phyloP scores from a whole-genome alignment of 1,140 invertebrate species.

The Nasonia longicornis region DNA sequence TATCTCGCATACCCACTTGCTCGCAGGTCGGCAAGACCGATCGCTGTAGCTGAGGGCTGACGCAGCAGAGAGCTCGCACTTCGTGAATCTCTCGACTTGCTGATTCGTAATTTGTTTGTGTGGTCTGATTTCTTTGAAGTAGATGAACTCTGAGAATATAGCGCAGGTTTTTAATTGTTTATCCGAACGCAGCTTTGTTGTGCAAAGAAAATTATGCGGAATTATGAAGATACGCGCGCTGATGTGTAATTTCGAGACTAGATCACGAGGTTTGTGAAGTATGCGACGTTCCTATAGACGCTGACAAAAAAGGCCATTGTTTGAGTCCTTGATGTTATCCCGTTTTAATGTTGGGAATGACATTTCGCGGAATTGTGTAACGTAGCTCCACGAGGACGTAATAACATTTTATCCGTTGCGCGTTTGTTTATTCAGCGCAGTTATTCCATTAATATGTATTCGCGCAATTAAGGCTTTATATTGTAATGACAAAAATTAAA shows the following conservation, averaged over 20 bases:
- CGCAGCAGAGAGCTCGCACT: background rate
- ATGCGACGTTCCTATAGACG: background rate
- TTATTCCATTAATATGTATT: no score
- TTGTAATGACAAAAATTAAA: no score
- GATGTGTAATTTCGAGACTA: background rate
- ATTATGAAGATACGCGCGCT: background rate
- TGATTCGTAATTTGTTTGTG: background rate
- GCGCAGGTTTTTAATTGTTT: background rate
- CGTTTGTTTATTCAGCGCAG: no score
- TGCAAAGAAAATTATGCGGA: background rate
- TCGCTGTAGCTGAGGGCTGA: background rate
- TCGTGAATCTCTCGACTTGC: background rate
- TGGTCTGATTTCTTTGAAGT: background rate
- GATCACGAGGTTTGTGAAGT: background rate
- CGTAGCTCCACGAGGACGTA: background rate
- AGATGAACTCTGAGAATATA: background rate
- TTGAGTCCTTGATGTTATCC: background rate
- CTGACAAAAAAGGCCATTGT: background rate
- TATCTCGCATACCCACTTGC: background rate
- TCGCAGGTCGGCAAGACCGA: background rate
- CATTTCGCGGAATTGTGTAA: background rate
- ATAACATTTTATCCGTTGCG: no score
- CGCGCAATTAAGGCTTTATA: no score
- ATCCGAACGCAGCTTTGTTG: background rate
- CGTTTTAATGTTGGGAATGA: slow-evolving; percentile 1